Evolutionary conservation across 1,140 invertebrate species (phyloP).

Genomic region (fruit fly (Drosophila melanogaster)): Release_6_plus_ISO1_MT NT_033779.5:8553001-8553500

Average conservation of each 20-base stretch:
- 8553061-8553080: slow-evolving; percentile 78
- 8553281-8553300: slow-evolving; percentile 41
- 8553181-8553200: slow-evolving; percentile 70
- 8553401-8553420: too few relatives aligned
- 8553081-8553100: slow-evolving; percentile 72
- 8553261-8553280: slow-evolving; percentile 33
- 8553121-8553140: slow-evolving; percentile 71
- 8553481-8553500: not conserved
- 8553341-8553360: not conserved
- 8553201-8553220: slow-evolving; percentile 79
- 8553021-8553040: slow-evolving; percentile 47
- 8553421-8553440: too few relatives aligned
- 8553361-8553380: not conserved
- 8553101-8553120: slow-evolving; percentile 72
- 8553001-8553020: slow-evolving; percentile 40
- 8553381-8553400: too few relatives aligned
- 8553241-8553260: slow-evolving; percentile 51
- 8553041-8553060: slow-evolving; percentile 81
- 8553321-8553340: slow-evolving; percentile 6
- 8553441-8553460: too few relatives aligned
- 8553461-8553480: too few relatives aligned
- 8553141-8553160: slow-evolving; percentile 1
- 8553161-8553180: not conserved
- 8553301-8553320: slow-evolving; percentile 21
- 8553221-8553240: slow-evolving; percentile 80